Base-by-base conservation (phyloP, 2,113 vertebrate genomes). In the Atractosteus spatula region DNA sequence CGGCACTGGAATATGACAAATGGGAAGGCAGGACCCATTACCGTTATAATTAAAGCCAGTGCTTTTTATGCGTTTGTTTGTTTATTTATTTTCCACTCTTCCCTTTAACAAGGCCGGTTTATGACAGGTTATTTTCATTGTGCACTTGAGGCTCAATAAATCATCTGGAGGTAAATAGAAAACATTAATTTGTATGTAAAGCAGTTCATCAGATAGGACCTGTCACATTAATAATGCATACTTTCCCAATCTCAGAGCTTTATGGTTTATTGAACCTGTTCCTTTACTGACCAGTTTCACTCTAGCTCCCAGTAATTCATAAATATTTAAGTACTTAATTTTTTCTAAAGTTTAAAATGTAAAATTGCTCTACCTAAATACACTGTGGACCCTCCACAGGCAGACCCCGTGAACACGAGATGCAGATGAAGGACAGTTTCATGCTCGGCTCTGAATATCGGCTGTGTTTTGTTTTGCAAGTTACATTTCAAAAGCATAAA, bases 251-350 rank as follows among this genome's bases (percentile, higher is more conserved):
- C 43, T 17, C 8, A 5, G 13, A 59, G 56, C 69, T 67, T 70
- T 75, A 71, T 54, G 64, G 41, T 61, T 71, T 75, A 68, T 75
- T 68, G 62, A 67, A 62, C 74, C 12, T 45, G 44, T 54, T 41
- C 44, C n/a, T 59, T 67, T 45, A 68, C 69, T 75, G 69, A 75
- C 74, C 74, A 43, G 69, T 57, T 70, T 70, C 62, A 55, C 64
- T 65, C 47, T 41, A 14, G 73, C 74, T 62, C 55, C 43, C 55
- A 68, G 74, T 13, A 71, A 66, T 17, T 61, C 74, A 75, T 75
- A 56, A 75, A 75, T 71, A 75, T 75, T 70, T 70, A 75, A 75
- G n/a, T 56, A 66, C 66, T 66, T 75, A 54, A 75, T 70, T n/a
- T 51, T 54, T 47, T 55, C 45, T 47, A 64, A 64, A 14, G 45